Conservation (phyloP, 2,888 invertebrate species). For the Rhyacophila evoluta region DNA sequence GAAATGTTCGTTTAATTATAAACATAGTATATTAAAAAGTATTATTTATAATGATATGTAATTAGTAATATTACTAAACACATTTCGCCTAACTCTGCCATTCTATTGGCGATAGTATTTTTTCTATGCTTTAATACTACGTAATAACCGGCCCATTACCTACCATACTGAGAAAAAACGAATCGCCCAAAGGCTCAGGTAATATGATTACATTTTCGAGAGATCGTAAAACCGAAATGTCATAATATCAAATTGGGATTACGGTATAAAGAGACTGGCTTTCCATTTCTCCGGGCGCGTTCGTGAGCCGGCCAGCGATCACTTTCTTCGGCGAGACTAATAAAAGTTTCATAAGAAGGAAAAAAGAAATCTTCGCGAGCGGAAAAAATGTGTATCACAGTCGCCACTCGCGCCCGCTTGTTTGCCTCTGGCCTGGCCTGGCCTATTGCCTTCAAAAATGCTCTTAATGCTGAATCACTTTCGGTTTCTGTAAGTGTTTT, state of each 20-base stretch:
- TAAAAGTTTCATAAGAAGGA: slow-evolving; percentile 17
- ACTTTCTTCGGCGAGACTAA: slow-evolving; percentile 1
- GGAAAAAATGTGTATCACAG: background rate
- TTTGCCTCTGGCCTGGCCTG: slow-evolving; percentile 5
- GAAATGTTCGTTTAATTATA: too few species aligned
- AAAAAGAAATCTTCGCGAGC: slow-evolving; percentile 7
- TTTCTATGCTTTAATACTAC: background rate
- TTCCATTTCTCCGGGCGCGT: background rate
- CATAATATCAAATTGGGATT: slow-evolving; percentile 22
- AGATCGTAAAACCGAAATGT: slow-evolving; percentile 21
- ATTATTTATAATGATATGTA: too few species aligned
- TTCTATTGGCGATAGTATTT: background rate
- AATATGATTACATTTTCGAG: background rate
- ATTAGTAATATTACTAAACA: too few species aligned
- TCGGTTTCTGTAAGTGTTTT: background rate
- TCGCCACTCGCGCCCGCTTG: background rate
- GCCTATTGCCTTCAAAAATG: background rate
- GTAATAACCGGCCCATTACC: background rate
- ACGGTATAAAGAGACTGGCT: background rate
- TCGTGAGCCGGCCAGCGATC: background rate
- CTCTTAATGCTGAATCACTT: background rate
- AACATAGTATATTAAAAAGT: too few species aligned
- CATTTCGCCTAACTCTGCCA: too few species aligned
- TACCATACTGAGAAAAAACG: background rate
- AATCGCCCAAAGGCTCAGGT: background rate